Base-by-base conservation (phyloP, 2,113 vertebrate species). In the Colossoma macropomum region DNA sequence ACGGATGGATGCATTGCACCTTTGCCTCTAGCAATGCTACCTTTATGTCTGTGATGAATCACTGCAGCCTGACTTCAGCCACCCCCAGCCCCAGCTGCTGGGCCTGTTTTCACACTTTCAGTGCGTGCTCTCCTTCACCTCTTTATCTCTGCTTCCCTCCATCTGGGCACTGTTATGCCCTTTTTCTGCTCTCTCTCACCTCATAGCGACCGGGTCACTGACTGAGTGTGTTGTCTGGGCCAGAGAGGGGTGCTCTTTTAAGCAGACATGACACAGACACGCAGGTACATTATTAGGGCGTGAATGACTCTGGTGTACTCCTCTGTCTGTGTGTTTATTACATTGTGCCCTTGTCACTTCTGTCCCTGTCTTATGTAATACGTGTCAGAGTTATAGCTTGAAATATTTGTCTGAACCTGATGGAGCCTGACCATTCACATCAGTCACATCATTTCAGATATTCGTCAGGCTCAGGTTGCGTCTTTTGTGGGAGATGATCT, bases 41-140 rank as follows among this genome's bases (percentile, higher is more conserved):
- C 25, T 77, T 59, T 82, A 60, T 70, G 45, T 77, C 10, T 28
- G 21, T 82, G 73, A 82, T 76, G 48, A 45, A 76, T 59, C 16
- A 41, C 73, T 34, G 11, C 15, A 15, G 71, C 23, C 27, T 34
- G 59, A 25, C 30, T 62, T 75, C 56, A 60, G 34, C 41, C 45
- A 48, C 56, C 41, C 21, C 34, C 5, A 23, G n/a, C 2, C 38
- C 50, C 66, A 34, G 21, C 68, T 70, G 68, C 68, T 12, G 32
- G 66, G 2, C 21, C 66, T 34, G 30, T 30, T 27, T 81, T 16
- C 70, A 82, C 50, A 56, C 7, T 69, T 77, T 19, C 21, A 70
- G 21, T 70, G 6, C 34, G 5, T 16, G 9, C 30, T 72, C 56
- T 72, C 52, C 34, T 62, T 34, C 19, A 12, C n/a, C 1, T 45